These are phyloP conservation scores for Andrena dorsata DNA, from an alignment of 2,888 invertebrate species.

Conservation along the genomic window DNA sequence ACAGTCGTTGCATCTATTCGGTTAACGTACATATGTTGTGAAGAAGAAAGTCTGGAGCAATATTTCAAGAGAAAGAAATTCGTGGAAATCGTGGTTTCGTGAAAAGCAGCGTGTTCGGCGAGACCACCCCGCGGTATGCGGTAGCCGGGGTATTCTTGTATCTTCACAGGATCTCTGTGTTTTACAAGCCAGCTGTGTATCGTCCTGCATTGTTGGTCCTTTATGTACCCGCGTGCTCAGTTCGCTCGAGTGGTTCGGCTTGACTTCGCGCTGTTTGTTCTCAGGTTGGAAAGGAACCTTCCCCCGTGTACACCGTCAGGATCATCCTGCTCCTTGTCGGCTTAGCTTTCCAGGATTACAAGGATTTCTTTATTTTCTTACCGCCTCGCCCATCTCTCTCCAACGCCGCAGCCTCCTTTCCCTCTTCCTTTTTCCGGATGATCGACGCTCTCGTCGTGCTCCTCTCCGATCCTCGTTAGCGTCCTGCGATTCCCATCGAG, in stretches of 20 bases:
- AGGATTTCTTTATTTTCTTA: conserved; percentile 77
- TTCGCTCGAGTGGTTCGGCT: conserved; percentile 79
- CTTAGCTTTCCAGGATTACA: conserved; percentile 79
- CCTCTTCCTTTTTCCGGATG: conserved; percentile 12
- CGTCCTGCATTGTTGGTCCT: conserved; percentile 80
- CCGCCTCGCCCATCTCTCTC: conserved; percentile 29
- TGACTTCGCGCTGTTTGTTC: conserved; percentile 78
- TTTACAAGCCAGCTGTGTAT: conserved; percentile 83
- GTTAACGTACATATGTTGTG: too few species aligned
- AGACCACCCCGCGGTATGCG: conserved; percentile 59
- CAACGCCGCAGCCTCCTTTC: not conserved
- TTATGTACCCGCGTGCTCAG: conserved; percentile 72
- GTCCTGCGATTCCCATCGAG: not conserved
- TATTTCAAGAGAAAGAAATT: not conserved
- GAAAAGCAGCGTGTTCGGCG: conserved; percentile 36
- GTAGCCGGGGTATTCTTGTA: conserved; percentile 66
- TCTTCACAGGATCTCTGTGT: conserved; percentile 83
- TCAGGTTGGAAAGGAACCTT: conserved; percentile 68
- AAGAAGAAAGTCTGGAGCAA: not conserved
- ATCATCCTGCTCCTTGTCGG: conserved; percentile 76
- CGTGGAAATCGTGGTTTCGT: conserved; percentile 34
- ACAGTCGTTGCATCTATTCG: too few species aligned
- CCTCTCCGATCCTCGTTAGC: conserved; percentile 33
- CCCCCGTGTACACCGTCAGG: conserved; percentile 65
- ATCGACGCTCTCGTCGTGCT: conserved; percentile 18